A percentile compares a stretch with the other conserved stretches of the same genome.
phyloP scores from a whole-genome alignment of 2,113 vertebrate genomes.

The Aramus guarauna region DNA sequence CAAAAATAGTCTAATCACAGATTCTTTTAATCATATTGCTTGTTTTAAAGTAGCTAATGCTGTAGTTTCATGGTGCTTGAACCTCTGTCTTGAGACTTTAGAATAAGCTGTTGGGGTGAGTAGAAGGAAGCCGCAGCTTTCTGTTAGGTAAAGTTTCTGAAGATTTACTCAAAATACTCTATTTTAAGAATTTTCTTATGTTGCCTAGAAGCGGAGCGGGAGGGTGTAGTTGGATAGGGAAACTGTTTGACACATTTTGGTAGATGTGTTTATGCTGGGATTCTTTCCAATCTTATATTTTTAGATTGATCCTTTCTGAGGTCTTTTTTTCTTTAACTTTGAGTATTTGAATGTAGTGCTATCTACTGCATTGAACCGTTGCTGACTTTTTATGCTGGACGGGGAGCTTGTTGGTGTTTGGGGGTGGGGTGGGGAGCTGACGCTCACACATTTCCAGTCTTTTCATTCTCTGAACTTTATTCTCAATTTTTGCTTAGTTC shows the following conservation, averaged over 20 bases:
- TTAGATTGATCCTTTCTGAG: background rate
- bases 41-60: background rate
- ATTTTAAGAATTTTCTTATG: background rate
- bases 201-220: background rate
- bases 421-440: background rate
- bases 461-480: background rate
- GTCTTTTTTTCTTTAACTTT: background rate
- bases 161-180: background rate
- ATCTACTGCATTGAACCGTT: background rate
- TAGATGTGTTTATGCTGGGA: background rate
- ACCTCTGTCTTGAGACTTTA: background rate
- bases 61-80: background rate
- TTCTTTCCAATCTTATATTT: background rate
- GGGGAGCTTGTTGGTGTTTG: background rate
- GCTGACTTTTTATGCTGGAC: background rate
- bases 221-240: background rate
- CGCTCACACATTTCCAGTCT: background rate
- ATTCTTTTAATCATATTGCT: background rate
- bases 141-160: background rate
- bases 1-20: background rate
- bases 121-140: background rate
- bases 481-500: background rate
- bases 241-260: background rate
- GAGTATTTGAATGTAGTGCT: background rate
- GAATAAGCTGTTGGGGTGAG: background rate